Conservation (phyloP, 2,888 invertebrate species). For the Mythimna loreyi region DNA sequence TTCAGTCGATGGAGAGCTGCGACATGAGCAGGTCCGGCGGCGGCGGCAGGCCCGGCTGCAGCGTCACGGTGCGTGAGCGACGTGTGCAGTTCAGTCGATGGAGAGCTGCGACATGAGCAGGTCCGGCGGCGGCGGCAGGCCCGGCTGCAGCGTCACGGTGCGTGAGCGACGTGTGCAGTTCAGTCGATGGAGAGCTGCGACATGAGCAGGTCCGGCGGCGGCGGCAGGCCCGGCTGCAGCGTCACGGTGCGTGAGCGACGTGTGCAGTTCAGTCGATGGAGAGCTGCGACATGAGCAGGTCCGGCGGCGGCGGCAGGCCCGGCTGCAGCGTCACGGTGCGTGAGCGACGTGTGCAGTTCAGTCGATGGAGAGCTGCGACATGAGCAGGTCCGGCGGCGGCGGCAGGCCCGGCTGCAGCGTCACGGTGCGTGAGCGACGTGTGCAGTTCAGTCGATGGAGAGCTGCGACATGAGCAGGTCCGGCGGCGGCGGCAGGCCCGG, state of each 20-base stretch:
- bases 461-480: too few relatives aligned
- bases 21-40: too few relatives aligned
- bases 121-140: slow-evolving; percentile 95
- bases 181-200: slow-evolving; percentile 44
- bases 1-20: slow-evolving; percentile 43
- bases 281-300: slow-evolving; percentile 76
- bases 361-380: slow-evolving; percentile 58
- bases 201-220: too few relatives aligned
- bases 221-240: too few relatives aligned
- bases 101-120: slow-evolving; percentile 75
- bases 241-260: too few relatives aligned
- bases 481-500: too few relatives aligned
- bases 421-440: too few relatives aligned
- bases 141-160: slow-evolving; percentile 97
- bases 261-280: slow-evolving; percentile 71
- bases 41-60: too few relatives aligned
- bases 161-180: too few relatives aligned
- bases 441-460: slow-evolving; percentile 44
- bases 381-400: too few relatives aligned
- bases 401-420: too few relatives aligned
- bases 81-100: slow-evolving; percentile 68
- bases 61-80: too few relatives aligned
- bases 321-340: slow-evolving; percentile 98
- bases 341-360: slow-evolving; percentile 99
- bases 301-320: slow-evolving; percentile 96